Percentiles rank a stretch among this genome's conserved stretches.
Conservation (phyloP, 2,113 vertebrate species). For the Hemichromis elongatus region DNA sequence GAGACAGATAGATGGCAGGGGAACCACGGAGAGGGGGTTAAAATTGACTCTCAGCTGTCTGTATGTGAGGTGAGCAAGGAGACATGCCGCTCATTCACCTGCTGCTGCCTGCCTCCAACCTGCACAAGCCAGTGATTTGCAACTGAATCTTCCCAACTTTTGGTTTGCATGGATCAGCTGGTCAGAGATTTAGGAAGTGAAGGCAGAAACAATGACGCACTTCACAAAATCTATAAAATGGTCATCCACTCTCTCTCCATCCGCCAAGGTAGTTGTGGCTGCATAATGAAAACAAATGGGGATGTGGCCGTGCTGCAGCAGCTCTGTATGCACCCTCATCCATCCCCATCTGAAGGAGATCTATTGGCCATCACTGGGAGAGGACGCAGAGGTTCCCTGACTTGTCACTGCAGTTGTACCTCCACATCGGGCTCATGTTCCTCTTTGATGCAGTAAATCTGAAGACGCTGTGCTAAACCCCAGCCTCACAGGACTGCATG, state of each 20-base stretch:
- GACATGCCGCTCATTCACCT: neutral
- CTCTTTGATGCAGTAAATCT: neutral
- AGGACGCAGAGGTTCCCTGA: neutral
- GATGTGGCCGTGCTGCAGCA: neutral
- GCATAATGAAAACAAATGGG: conserved; percentile 64
- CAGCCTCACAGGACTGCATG: neutral
- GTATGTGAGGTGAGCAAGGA: neutral
- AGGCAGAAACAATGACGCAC: neutral
- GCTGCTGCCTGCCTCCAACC: neutral
- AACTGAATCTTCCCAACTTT: neutral
- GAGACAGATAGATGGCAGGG: neutral
- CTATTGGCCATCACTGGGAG: neutral
- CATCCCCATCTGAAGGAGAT: conserved; percentile 43
- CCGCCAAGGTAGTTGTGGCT: neutral
- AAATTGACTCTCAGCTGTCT: neutral
- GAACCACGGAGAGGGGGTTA: conserved; percentile 1
- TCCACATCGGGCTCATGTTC: neutral
- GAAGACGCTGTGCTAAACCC: neutral
- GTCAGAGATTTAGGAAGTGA: neutral
- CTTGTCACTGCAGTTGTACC: neutral
- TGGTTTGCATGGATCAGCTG: neutral
- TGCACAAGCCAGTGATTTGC: neutral
- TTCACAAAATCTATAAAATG: neutral
- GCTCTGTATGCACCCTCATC: conserved; percentile 27
- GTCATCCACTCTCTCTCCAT: neutral